Evolutionary conservation across 2,888 invertebrate species (phyloP).

Genomic region (Melinaea menophilus): DNA sequence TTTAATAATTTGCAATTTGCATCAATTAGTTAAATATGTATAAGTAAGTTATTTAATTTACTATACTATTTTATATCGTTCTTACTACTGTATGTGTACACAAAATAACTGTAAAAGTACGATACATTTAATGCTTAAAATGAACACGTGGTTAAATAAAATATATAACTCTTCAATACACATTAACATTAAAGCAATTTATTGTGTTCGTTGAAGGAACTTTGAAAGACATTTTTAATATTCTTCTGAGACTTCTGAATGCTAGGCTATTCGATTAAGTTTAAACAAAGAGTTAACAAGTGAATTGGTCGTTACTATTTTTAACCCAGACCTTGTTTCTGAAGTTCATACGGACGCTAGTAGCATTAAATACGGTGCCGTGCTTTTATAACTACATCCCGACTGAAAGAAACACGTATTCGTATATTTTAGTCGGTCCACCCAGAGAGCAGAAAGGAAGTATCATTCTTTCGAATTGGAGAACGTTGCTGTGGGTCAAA

Average conservation of each 20-base stretch:
- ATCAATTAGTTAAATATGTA: too few species aligned
- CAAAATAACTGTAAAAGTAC: too few species aligned
- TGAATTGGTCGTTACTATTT: slow-evolving; percentile 22
- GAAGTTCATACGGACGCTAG: slow-evolving; percentile 30
- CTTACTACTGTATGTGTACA: too few species aligned
- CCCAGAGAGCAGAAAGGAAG: slow-evolving; percentile 4
- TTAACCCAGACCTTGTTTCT: slow-evolving; percentile 18
- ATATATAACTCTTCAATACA: too few species aligned
- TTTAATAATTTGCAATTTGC: too few species aligned
- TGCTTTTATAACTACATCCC: slow-evolving; percentile 22
- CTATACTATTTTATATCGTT: too few species aligned
- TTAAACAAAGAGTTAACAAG: slow-evolving; percentile 1
- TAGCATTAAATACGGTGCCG: slow-evolving; percentile 20
- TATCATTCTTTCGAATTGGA: slow-evolving; percentile 11
- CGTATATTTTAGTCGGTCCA: slow-evolving; percentile 11
- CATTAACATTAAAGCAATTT: too few species aligned
- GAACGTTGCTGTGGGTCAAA: not conserved
- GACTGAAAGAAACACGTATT: slow-evolving; percentile 10
- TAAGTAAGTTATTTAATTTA: too few species aligned
- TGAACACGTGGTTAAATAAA: too few species aligned
- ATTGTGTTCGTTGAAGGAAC: too few species aligned
- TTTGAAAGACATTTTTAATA: too few species aligned
- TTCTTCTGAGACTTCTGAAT: not conserved
- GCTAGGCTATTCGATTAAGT: not conserved
- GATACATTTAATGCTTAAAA: too few species aligned